Evolutionary conservation across 2,113 vertebrate species (phyloP).

Genomic region (Danio rerio): GRCz12tu NC_133177.1:26339001-26339500

Average conservation of each 20-base stretch:
- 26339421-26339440: slow-evolving; percentile 4
- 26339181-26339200: slow-evolving; percentile 15
- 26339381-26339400: slow-evolving; percentile 46
- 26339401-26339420: not conserved
- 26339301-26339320: slow-evolving; percentile 55
- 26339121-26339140: not conserved
- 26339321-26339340: slow-evolving; percentile 59
- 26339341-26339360: slow-evolving; percentile 33
- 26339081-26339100: not conserved
- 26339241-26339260: slow-evolving; percentile 59
- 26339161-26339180: slow-evolving; percentile 18
- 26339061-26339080: not conserved
- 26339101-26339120: not conserved
- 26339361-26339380: not conserved
- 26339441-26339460: not conserved
- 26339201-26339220: slow-evolving; percentile 29
- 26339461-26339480: slow-evolving; percentile 48
- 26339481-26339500: no score
- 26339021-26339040: not conserved
- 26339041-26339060: not conserved
- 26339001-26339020: not conserved
- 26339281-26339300: slow-evolving; percentile 62
- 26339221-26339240: slow-evolving; percentile 34
- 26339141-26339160: not conserved
- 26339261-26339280: slow-evolving; percentile 53